Evolutionary conservation across 2,888 invertebrate genomes (phyloP).

Genomic region (Oxyteleia sp.): DNA sequence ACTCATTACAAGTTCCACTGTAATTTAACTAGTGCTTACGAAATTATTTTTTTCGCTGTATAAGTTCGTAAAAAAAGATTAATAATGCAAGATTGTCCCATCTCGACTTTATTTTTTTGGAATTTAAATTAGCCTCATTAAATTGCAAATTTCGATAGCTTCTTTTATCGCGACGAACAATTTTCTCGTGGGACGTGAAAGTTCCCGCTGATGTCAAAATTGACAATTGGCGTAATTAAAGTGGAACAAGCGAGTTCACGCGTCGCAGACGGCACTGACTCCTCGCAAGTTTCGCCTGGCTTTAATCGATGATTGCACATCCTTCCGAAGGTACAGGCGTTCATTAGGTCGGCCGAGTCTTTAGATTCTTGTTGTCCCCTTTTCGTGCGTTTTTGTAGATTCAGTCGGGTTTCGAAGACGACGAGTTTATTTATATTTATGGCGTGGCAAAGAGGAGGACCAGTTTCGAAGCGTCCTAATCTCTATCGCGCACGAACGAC

Average conservation of each 20-base stretch:
- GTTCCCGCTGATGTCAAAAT: no score
- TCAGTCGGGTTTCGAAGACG: constrained; percentile 68
- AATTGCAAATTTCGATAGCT: no score
- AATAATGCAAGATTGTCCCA: no score
- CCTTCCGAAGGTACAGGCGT: constrained; percentile 49
- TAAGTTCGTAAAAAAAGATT: no score
- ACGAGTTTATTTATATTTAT: constrained; percentile 74
- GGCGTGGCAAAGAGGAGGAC: constrained; percentile 68
- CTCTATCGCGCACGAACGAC: constrained; percentile 71
- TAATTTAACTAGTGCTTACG: no score
- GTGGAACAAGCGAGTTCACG: neutral
- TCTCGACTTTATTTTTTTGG: no score
- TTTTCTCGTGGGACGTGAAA: no score
- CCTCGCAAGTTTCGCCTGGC: neutral
- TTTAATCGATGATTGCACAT: constrained; percentile 60
- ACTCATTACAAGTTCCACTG: no score
- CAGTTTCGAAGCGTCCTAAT: constrained; percentile 72
- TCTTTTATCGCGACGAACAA: no score
- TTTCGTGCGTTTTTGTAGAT: constrained; percentile 62
- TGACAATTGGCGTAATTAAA: neutral
- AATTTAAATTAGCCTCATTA: no score
- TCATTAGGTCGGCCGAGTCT: constrained; percentile 58
- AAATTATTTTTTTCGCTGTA: no score
- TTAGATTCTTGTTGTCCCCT: constrained; percentile 37
- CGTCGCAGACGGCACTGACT: neutral